Evolutionary conservation across 1,140 invertebrate genomes (phyloP), one percentile per base, ranked within the genome.

Genomic region (Drosophila mauritiana): DNA sequence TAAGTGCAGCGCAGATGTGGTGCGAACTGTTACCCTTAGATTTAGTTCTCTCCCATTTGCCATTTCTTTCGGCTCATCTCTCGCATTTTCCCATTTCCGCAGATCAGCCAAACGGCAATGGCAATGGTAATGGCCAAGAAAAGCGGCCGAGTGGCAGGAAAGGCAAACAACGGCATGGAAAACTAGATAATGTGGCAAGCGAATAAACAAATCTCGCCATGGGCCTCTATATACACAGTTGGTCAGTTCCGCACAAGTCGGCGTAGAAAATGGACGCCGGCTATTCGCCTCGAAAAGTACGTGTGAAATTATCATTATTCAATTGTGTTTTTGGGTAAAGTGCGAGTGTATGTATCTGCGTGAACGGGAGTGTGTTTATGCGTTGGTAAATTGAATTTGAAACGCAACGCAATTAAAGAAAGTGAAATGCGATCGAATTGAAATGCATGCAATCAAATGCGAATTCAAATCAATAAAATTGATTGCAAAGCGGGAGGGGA

Each of bases 391-490:
- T 73, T 45, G 46, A 55, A 74, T 75, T 65, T 22, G n/a, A 39
- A 55, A 61, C 31, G 31, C 8, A 49, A 56, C 43, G 42, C 42
- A 77, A 74, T 65, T 78, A 61, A 51, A 73, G 59, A 73, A 69
- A 68, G 69, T 59, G 54, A 63, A 73, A 56, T 31, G 17, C 31
- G 46, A 51, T 42, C 31, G 53, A 43, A 77, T 73, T 51, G 53
- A 15, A 56, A 61, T 58, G 57, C 62, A 61, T 58, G 57, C 62
- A 78, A 78, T 78, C 48, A 59, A 78, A 72, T 49, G 43, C 61
- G 67, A 77, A 85, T 78, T 59, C 43, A 59, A 85, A 86, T 86
- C 82, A 86, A 82, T 86, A 75, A 82, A 88, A 82, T 81, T 86
- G 82, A 86, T 86, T 85, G 74, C 55, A 57, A 43, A 40, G 10